These are phyloP conservation scores for Alosa alosa DNA, from an alignment of 2,113 vertebrate species.

Conservation along the genomic window DNA sequence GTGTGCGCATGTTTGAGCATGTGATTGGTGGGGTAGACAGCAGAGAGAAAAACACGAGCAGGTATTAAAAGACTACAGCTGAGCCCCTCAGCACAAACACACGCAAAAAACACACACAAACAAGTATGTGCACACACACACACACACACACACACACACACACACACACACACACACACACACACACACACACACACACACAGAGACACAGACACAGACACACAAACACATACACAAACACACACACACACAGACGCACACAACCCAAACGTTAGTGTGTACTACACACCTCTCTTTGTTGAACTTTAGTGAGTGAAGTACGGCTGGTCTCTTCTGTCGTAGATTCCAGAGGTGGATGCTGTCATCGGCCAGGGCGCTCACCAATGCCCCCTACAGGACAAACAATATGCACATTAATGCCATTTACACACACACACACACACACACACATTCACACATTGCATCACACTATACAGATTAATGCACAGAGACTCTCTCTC, in stretches of 20 bases:
- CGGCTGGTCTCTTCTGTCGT: constrained; percentile 96
- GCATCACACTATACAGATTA: too few species aligned
- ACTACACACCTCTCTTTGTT: constrained; percentile 81
- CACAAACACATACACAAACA: not conserved
- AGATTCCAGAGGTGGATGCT: constrained; percentile 98
- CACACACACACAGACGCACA: not conserved
- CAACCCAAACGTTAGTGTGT: not conserved
- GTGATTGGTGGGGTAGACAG: constrained; percentile 6
- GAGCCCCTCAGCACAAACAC: not conserved
- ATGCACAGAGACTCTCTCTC: too few species aligned
- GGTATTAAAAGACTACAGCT: not conserved
- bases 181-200: not conserved
- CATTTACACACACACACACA: not conserved
- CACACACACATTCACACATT: not conserved
- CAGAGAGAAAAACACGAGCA: not conserved
- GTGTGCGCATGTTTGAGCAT: not conserved
- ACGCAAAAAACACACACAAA: not conserved
- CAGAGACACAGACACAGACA: not conserved
- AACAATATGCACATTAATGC: not conserved
- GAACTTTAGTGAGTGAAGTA: constrained; percentile 98
- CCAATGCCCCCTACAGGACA: constrained; percentile 85
- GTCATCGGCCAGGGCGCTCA: constrained; percentile 98
- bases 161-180: not conserved
- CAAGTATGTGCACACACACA: not conserved
- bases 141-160: not conserved